Percentiles rank a stretch among this genome's conserved stretches.
phyloP scores from a whole-genome alignment of 2,888 invertebrate genomes.

The Tenthredo amoena region DNA sequence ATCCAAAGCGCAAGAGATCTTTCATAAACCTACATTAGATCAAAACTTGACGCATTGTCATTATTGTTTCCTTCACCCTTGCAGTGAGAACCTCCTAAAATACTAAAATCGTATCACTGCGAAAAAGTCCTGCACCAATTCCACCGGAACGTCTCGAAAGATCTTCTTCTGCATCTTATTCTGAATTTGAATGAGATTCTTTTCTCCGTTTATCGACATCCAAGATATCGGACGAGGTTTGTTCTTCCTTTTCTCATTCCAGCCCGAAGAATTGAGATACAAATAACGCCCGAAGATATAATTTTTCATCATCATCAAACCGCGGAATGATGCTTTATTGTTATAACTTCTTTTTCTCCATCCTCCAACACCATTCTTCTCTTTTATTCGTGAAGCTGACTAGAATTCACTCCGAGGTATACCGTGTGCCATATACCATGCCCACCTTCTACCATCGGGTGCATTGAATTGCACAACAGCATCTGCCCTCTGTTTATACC shows the following conservation, averaged over 20 bases:
- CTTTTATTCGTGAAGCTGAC: constrained; percentile 42
- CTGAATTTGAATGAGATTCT: neutral
- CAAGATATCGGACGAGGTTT: neutral
- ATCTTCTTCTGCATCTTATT: neutral
- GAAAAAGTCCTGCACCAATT: neutral
- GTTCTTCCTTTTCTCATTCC: neutral
- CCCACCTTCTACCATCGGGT: constrained; percentile 3
- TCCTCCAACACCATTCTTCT: constrained; percentile 2
- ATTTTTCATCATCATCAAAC: constrained; percentile 30
- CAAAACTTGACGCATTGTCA: neutral
- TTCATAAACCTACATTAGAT: neutral
- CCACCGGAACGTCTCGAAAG: neutral
- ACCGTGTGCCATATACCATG: neutral
- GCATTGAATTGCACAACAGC: constrained; percentile 45
- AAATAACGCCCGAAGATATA: neutral
- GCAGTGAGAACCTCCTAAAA: neutral
- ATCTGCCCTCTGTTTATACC: constrained; percentile 28
- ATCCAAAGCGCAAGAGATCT: neutral
- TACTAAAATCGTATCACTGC: neutral
- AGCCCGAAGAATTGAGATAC: neutral
- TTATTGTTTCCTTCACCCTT: neutral
- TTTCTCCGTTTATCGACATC: neutral
- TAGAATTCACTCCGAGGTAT: constrained; percentile 31
- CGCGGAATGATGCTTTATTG: constrained; percentile 5
- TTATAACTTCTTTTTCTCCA: neutral